These are phyloP conservation scores for Cottus gobio DNA, from an alignment of 2,113 vertebrate species.

Conservation along the genomic window DNA sequence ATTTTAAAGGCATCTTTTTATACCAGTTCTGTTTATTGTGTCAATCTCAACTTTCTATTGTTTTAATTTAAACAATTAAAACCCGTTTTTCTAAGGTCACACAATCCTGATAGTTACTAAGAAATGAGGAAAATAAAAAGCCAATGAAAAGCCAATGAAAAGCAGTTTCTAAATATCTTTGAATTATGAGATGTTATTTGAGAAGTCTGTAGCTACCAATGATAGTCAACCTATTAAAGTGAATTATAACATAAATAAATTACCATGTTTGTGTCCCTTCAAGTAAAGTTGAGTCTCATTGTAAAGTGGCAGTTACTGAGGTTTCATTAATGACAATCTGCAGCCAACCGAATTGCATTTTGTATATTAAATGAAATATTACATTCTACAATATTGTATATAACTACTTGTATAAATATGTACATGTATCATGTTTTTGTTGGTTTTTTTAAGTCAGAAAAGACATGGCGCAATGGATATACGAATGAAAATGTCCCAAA, in stretches of 20 bases:
- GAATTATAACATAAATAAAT: neutral
- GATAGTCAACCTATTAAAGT: neutral
- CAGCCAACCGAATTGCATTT: neutral
- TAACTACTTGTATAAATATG: neutral
- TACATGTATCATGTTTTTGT: neutral
- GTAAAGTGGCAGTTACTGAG: neutral
- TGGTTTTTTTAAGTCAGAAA: neutral
- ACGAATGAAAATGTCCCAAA: neutral
- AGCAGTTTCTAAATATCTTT: neutral
- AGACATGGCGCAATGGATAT: constrained; percentile 8
- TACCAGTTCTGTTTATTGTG: neutral
- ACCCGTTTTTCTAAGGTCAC: neutral
- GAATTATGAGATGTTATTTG: neutral
- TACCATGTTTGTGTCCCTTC: neutral
- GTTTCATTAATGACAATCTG: constrained; percentile 3
- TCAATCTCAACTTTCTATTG: neutral
- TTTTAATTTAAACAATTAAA: neutral
- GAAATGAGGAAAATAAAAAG: neutral
- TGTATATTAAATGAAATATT: neutral
- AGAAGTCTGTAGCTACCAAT: neutral
- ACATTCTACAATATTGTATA: constrained; percentile 5
- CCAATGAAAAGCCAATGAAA: too few species aligned
- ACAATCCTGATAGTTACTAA: neutral
- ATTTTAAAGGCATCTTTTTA: neutral
- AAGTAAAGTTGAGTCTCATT: neutral